Base-by-base conservation (phyloP, 2,888 invertebrate genomes). In the Nemapogon koenigi region DNA sequence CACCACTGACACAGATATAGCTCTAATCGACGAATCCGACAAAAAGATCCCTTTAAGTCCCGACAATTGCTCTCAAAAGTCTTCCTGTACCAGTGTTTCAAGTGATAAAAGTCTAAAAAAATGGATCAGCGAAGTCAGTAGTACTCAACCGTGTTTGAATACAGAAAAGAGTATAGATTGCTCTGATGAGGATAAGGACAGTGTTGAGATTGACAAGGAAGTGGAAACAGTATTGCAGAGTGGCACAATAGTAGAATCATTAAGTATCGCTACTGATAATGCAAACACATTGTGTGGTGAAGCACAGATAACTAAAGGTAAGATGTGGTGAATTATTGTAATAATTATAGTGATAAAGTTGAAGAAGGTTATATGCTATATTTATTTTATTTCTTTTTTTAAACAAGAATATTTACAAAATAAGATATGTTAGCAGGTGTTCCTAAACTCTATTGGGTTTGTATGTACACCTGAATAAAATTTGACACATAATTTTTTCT, bases 221-320 rank as follows among this genome's bases (percentile, higher is more conserved):
- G 73, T 79, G 1, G 79, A 80, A 47, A 75, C 67, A 0, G 79
- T 78, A 1, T 41, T 80, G 35, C 76, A 80, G 46, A 76, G 78
- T 45, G 78, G 78, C 11, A 75, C 76, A 2, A 70, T 71, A 37
- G 76, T 79, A 7, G 79, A 79, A 45, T 71, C 75, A 0, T 49
- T 79, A 41, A 78, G 68, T 46, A 70, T 75, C 41, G 65, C 75
- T 16, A 70, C 72, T 1, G 76, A 71, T 43, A 76, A 68, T 49
- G 49, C 75, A 3, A 76, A 70, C 46, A 58, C 67, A 1, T 65
- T 72, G 4, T 67, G 69, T 1, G 63, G 56, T 49, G 78, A 78
- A 49, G 66, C 64, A 13, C 68, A 69, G 41, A 59, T 56, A 42
- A 68, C 68, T 48, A 78, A 71, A 67, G 78, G 78, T 75, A 53